Percentiles rank a stretch among this genome's conserved stretches.
These are phyloP conservation scores for Drosophila greeni DNA, from an alignment of 2,888 invertebrate species.

Conservation along the genomic window DNA sequence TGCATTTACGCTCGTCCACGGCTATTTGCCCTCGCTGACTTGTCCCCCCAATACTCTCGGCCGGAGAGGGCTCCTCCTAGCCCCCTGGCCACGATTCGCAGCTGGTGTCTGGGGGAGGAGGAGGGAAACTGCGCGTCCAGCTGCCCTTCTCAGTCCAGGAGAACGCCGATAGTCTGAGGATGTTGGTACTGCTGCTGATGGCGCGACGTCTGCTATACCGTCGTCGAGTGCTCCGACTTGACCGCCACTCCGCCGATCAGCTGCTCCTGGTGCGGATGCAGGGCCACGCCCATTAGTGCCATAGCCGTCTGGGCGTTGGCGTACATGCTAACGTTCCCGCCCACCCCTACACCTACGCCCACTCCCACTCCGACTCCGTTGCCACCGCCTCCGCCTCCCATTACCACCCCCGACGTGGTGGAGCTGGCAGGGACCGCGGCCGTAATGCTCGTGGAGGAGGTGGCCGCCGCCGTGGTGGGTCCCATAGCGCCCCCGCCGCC, in stretches of 20 bases:
- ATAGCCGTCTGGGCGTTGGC: constrained; percentile 63
- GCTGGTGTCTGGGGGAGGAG: background rate
- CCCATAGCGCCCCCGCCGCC: constrained; percentile 52
- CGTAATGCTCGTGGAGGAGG: constrained; percentile 54
- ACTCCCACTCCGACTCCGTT: constrained; percentile 28
- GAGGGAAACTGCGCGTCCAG: constrained; percentile 18
- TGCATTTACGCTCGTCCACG: constrained; percentile 64
- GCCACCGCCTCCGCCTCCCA: constrained; percentile 24
- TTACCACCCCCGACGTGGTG: constrained; percentile 49
- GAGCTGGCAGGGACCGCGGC: constrained; percentile 54
- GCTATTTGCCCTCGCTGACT: constrained; percentile 18
- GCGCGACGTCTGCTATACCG: constrained; percentile 75
- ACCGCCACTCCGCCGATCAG: constrained; percentile 46
- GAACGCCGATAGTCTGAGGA: constrained; percentile 27
- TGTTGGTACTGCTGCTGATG: constrained; percentile 19
- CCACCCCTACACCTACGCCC: constrained; percentile 31
- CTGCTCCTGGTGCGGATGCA: constrained; percentile 49
- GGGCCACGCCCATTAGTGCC: constrained; percentile 67
- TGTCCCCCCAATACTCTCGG: background rate
- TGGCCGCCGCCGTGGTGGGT: constrained; percentile 54
- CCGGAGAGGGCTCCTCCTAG: background rate
- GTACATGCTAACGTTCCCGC: constrained; percentile 57
- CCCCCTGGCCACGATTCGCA: background rate
- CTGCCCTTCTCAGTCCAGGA: constrained; percentile 48
- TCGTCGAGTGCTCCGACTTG: constrained; percentile 71